Evolutionary conservation across 2,797 vertebrate species (phyloP).

Genomic region (Poeciliopsis gracilis): DNA sequence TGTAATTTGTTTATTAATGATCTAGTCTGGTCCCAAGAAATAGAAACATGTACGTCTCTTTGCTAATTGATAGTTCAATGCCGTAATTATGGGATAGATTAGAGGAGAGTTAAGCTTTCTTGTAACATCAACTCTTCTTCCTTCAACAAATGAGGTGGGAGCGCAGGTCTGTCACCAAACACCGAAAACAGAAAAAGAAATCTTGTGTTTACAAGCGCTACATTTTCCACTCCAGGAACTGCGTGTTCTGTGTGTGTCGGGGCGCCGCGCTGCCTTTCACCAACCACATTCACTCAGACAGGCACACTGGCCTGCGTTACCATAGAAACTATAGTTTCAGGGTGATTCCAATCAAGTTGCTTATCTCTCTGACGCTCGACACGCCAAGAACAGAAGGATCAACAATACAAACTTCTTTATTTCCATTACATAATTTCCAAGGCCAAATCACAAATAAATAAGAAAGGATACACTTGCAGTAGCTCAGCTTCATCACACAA

Average conservation of each 20-base stretch:
- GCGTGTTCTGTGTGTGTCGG: constrained; percentile 42
- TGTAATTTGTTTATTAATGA: neutral
- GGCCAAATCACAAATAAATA: constrained; percentile 92
- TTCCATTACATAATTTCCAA: constrained; percentile 73
- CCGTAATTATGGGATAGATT: no score
- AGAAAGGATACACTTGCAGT: constrained; percentile 79
- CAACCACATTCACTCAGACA: constrained; percentile 37
- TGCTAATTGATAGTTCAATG: neutral
- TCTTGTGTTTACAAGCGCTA: constrained; percentile 40
- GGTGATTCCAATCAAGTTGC: constrained; percentile 62
- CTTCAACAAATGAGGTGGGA: neutral
- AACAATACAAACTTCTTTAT: constrained; percentile 75
- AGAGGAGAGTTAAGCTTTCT: neutral
- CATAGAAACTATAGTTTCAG: constrained; percentile 76
- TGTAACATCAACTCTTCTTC: neutral
- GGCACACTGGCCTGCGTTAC: constrained; percentile 73
- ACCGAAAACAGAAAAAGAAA: neutral
- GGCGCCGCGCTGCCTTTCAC: constrained; percentile 35
- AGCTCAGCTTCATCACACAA: constrained; percentile 59
- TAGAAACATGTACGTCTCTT: neutral
- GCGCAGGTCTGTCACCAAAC: constrained; percentile 5
- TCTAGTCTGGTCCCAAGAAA: neutral
- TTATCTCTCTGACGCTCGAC: constrained; percentile 32
- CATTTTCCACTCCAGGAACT: constrained; percentile 50
- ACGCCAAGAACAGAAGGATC: constrained; percentile 22